phyloP scores from a whole-genome alignment of 2,113 vertebrate genomes.

The Nannospalax galili region DNA sequence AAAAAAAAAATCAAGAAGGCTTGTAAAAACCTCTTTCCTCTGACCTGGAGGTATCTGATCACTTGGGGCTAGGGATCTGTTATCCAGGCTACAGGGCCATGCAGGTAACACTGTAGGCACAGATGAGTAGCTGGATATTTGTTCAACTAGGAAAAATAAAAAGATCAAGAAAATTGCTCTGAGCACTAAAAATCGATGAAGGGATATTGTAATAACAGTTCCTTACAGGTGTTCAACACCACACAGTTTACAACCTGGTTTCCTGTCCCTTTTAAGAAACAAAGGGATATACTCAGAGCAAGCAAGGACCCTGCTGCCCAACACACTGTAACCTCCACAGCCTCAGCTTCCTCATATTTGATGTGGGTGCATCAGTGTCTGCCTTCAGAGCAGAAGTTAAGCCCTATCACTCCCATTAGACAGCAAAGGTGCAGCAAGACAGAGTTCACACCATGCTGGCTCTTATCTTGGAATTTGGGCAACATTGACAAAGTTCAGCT shows the following conservation, averaged over 20 bases:
- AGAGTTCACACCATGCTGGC: not conserved
- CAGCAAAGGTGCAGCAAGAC: accelerated
- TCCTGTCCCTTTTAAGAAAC: not conserved
- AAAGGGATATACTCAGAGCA: not conserved
- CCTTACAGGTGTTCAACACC: not conserved
- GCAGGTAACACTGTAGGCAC: accelerated
- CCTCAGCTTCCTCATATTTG: not conserved
- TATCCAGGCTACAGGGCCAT: not conserved
- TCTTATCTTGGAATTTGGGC: not conserved
- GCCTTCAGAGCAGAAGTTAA: not conserved
- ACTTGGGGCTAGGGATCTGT: not conserved
- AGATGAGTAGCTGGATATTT: not conserved
- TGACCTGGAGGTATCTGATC: not conserved
- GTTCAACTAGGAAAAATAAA: slow-evolving; percentile 36
- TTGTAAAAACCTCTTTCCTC: not conserved
- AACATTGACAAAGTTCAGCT: not conserved
- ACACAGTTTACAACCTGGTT: not conserved
- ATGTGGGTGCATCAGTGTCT: not conserved
- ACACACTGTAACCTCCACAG: accelerated
- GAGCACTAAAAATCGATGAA: slow-evolving; percentile 41
- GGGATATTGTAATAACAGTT: not conserved
- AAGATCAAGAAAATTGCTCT: slow-evolving; percentile 53
- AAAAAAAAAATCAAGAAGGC: not conserved
- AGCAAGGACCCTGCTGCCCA: not conserved
- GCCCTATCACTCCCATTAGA: not conserved